Evolutionary conservation across 2,888 invertebrate species (phyloP).

Genomic region (Lasius platythorax): DNA sequence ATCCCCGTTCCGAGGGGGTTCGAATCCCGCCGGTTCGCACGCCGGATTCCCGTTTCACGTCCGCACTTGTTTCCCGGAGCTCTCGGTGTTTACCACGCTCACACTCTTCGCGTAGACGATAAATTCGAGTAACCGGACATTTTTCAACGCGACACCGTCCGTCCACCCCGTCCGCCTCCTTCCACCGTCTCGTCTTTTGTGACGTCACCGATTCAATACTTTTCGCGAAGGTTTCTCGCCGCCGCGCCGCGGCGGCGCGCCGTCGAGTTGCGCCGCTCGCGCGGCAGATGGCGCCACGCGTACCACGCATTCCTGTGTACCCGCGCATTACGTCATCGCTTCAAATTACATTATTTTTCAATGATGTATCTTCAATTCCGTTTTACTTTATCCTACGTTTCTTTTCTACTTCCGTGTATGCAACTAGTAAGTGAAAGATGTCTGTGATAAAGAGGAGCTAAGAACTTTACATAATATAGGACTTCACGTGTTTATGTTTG

Average conservation of each 20-base stretch:
- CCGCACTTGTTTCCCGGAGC: constrained; percentile 39
- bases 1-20: not conserved
- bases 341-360: not conserved
- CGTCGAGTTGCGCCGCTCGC: not conserved
- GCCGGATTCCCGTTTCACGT: constrained; percentile 52
- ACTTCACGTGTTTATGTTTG: not conserved
- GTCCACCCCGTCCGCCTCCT: constrained; percentile 79
- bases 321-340: not conserved
- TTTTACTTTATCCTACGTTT: not conserved
- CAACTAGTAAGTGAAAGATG: not conserved
- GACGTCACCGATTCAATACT: constrained; percentile 86
- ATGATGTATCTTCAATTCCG: not conserved
- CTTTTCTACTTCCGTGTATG: not conserved
- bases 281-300: constrained; percentile 68
- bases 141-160: constrained; percentile 78
- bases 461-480: not conserved
- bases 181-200: constrained; percentile 84
- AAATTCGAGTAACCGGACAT: constrained; percentile 83
- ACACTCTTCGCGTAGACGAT: constrained; percentile 76
- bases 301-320: not conserved
- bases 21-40: constrained; percentile 19
- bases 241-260: constrained; percentile 23
- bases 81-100: constrained; percentile 70
- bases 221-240: constrained; percentile 77
- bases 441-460: not conserved